Evolutionary conservation across 2,888 invertebrate genomes (phyloP).

Genomic region (Chorisops tibialis): DNA sequence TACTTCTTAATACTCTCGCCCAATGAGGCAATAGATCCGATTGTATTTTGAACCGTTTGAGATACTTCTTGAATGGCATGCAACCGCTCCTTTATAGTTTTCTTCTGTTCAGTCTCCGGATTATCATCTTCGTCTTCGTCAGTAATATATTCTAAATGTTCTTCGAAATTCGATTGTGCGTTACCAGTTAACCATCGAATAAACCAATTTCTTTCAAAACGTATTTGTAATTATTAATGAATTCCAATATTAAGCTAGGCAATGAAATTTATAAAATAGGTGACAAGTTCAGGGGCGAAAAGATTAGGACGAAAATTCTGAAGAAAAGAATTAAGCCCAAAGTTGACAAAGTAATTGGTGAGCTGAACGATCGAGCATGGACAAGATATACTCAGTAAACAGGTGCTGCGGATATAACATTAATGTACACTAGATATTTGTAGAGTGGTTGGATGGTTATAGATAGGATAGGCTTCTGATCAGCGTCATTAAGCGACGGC

Average conservation of each 20-base stretch:
- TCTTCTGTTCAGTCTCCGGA: constrained; percentile 92
- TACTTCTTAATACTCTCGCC: constrained; percentile 95
- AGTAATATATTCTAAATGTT: constrained; percentile 64
- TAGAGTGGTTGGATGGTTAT: too few species aligned
- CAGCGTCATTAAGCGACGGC: too few species aligned
- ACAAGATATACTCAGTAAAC: too few species aligned
- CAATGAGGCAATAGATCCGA: constrained; percentile 90
- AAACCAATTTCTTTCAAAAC: constrained; percentile 50
- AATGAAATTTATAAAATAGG: not conserved
- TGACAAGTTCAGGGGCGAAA: too few species aligned
- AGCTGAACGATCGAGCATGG: too few species aligned
- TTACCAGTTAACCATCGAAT: constrained; percentile 48
- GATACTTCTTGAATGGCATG: constrained; percentile 97
- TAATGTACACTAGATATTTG: too few species aligned
- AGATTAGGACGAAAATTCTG: too few species aligned
- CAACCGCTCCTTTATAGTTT: constrained; percentile 87
- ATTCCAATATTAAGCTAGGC: not conserved
- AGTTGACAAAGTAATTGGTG: too few species aligned
- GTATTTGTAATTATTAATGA: not conserved
- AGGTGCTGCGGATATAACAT: too few species aligned
- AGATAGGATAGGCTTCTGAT: too few species aligned
- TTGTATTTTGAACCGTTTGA: constrained; percentile 91
- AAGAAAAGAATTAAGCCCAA: not conserved
- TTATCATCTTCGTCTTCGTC: constrained; percentile 90
- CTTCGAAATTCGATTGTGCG: constrained; percentile 56